phyloP scores from a whole-genome alignment of 2,113 vertebrate genomes.

The Micromys minutus region DNA sequence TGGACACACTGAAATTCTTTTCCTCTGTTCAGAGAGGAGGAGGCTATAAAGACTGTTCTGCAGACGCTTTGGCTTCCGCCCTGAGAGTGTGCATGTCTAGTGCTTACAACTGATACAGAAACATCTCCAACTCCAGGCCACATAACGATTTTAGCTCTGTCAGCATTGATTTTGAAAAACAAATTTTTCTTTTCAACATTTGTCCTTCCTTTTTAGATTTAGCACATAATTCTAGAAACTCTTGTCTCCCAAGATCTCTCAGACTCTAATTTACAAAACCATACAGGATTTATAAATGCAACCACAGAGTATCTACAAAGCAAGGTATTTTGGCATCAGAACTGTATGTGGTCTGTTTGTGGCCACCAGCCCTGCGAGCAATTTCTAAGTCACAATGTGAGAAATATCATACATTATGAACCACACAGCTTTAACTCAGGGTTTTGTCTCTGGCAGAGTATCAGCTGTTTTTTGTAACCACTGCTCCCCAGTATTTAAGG shows the following conservation, averaged over 20 bases:
- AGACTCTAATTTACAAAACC: constrained; percentile 23
- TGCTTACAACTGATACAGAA: constrained; percentile 72
- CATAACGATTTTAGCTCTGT: constrained; percentile 73
- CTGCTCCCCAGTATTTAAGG: neutral
- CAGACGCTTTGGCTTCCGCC: constrained; percentile 78
- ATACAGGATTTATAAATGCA: constrained; percentile 46
- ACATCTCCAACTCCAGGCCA: constrained; percentile 75
- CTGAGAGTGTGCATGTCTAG: constrained; percentile 71
- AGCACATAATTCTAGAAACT: constrained; percentile 49
- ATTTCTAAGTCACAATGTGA: constrained; percentile 54
- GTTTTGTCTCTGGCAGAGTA: neutral
- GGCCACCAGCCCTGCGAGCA: constrained; percentile 54
- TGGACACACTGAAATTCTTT: constrained; percentile 50
- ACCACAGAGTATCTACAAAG: neutral
- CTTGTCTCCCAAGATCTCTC: neutral
- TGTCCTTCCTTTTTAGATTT: constrained; percentile 44
- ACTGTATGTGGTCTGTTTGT: constrained; percentile 65
- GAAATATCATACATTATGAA: neutral
- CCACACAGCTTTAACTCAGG: constrained; percentile 41
- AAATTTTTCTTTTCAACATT: constrained; percentile 49
- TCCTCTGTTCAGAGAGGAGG: constrained; percentile 69
- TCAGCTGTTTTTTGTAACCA: constrained; percentile 17
- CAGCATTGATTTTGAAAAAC: constrained; percentile 71
- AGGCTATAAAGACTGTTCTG: constrained; percentile 74
- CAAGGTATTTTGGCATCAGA: constrained; percentile 13